phyloP scores from a whole-genome alignment of 2,113 vertebrate species.

The Caranx ignobilis region DNA sequence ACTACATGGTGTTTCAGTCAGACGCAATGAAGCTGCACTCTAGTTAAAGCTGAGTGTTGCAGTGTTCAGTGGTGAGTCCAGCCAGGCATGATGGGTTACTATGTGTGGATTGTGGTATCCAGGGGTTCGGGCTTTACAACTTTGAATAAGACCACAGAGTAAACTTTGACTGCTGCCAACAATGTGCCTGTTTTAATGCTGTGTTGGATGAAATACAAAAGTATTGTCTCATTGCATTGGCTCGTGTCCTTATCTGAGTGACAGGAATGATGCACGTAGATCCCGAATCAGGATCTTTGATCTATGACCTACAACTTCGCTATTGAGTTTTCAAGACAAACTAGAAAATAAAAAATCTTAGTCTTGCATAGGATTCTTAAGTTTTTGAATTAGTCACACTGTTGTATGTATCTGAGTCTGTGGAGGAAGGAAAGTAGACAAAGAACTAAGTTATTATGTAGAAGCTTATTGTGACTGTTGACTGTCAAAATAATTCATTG shows the following conservation, averaged over 20 bases:
- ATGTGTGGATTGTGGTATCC: slow-evolving; percentile 41
- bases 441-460: not conserved
- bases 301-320: too few species aligned
- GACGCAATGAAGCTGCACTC: slow-evolving; percentile 4
- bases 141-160: slow-evolving; percentile 8
- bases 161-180: not conserved
- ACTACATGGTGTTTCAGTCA: not conserved
- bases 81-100: slow-evolving; percentile 5
- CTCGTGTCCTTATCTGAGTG: not conserved
- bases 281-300: too few species aligned
- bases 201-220: not conserved
- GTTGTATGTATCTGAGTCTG: not conserved
- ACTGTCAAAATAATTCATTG: not conserved
- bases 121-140: slow-evolving; percentile 26
- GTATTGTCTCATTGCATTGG: not conserved
- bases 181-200: not conserved
- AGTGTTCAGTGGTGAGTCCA: not conserved
- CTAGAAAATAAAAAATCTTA: not conserved
- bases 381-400: not conserved
- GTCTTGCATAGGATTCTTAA: not conserved
- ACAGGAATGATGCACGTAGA: not conserved
- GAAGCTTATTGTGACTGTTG: not conserved
- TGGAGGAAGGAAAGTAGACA: not conserved
- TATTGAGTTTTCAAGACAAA: not conserved
- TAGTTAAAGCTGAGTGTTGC: slow-evolving; percentile 15